Evolutionary conservation across 1,140 invertebrate species (phyloP).

Genomic region (Heliconius himera): DNA sequence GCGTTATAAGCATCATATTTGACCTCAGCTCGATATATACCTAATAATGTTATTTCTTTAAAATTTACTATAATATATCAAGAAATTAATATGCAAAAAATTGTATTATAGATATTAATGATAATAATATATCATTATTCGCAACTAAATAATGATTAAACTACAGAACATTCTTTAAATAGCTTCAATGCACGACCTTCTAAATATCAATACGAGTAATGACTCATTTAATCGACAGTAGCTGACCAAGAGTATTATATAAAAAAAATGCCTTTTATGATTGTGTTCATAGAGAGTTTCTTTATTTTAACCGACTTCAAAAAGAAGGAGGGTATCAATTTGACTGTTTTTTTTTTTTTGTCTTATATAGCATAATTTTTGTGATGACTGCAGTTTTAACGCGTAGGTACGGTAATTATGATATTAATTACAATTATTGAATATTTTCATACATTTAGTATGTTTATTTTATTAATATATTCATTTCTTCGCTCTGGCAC

Average conservation of each 20-base stretch:
- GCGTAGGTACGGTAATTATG: too few relatives aligned
- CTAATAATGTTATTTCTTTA: neutral
- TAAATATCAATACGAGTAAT: constrained; percentile 2
- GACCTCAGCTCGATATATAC: neutral
- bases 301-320: too few relatives aligned
- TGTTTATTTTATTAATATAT: too few relatives aligned
- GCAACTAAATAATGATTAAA: neutral
- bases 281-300: too few relatives aligned
- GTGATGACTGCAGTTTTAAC: too few relatives aligned
- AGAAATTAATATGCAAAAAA: neutral
- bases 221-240: constrained; percentile 5
- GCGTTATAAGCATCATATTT: neutral
- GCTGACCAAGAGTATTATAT: neutral
- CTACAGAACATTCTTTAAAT: neutral
- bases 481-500: too few relatives aligned
- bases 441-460: too few relatives aligned
- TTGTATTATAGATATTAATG: neutral
- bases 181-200: neutral
- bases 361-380: too few relatives aligned
- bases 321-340: too few relatives aligned
- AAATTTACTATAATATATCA: neutral
- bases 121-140: neutral
- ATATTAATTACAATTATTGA: too few relatives aligned
- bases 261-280: too few relatives aligned
- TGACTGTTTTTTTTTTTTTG: too few relatives aligned